Base-by-base conservation (phyloP, 2,888 invertebrate genomes). In the Noctua fimbriata region DNA sequence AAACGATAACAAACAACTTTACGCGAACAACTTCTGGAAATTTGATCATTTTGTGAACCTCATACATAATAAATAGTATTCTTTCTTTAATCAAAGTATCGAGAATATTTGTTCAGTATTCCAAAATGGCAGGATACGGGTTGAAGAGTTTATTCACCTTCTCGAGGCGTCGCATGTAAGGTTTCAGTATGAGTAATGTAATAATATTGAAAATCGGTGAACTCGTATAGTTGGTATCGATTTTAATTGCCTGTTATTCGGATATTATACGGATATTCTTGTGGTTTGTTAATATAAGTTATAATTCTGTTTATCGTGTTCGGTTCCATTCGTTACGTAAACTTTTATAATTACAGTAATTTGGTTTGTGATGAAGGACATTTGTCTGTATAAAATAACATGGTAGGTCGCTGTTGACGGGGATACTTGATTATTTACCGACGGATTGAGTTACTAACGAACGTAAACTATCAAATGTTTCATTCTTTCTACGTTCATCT, bases 341-440 rank as follows among this genome's bases (percentile, higher is more conserved):
- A 78, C 78, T 86, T 86, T 78, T 76, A 58, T 88, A 82, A 87
- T 88, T 79, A 87, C 80, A 14, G 78, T 88, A 78, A 88, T 88
- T 87, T 84, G 2, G 70, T 82, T 67, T 72, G 24, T 76, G 60
- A 78, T 79, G 77, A 77, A 81, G 71, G 63, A 79, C 79, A 81
- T 70, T 76, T 86, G 72, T 82, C 70, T 47, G 47, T 79, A 76
- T 72, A 71, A 82, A 79, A 82, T 76, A 78, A 78, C 69, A 73
- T 47, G 69, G 14, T 60, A 44, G 7, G 41, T 70, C 41, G 47
- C 28, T 63, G 60, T 36, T 75, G 76, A 76, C 76, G 67, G 24
- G 24, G 55, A 76, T 83, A 73, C 55, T 73, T 71, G 44, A 73
- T 67, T 78, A 71, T 76, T 87, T 74, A 72, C 63, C 16, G 47